phyloP scores from a whole-genome alignment of 1,140 invertebrate genomes.

The Danaus melanippus region DNA sequence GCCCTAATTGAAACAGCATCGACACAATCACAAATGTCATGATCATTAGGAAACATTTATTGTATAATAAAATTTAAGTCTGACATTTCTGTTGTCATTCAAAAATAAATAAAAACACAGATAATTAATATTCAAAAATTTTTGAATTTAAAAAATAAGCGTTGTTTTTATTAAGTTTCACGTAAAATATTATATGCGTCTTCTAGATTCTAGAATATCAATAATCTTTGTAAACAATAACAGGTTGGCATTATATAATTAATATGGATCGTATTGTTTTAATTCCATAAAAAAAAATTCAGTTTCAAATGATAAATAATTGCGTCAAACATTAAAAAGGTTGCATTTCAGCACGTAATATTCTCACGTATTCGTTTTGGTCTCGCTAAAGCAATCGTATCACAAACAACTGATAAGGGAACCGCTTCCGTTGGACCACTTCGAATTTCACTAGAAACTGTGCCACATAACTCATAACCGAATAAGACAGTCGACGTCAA shows the following conservation, averaged over 20 bases:
- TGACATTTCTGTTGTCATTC: background rate
- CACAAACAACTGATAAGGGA: slow-evolving; percentile 55
- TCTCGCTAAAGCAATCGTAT: slow-evolving; percentile 38
- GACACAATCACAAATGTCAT: slow-evolving; percentile 10
- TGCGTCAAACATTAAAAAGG: background rate
- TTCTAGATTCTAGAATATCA: background rate
- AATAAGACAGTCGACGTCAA: slow-evolving; percentile 15
- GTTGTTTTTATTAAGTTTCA: too few relatives aligned
- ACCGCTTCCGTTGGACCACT: slow-evolving; percentile 43
- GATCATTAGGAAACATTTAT: slow-evolving; percentile 3
- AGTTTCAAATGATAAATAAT: slow-evolving; percentile 1
- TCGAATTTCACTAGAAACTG: slow-evolving; percentile 48
- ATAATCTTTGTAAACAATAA: slow-evolving; percentile 1
- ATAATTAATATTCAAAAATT: slow-evolving; percentile 1
- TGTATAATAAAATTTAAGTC: background rate
- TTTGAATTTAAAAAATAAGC: too few relatives aligned
- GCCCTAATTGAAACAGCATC: slow-evolving; percentile 5
- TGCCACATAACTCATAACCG: slow-evolving; percentile 26
- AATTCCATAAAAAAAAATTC: background rate
- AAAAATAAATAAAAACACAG: background rate
- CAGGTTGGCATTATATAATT: slow-evolving; percentile 2
- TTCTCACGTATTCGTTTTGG: slow-evolving; percentile 44
- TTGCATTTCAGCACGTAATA: background rate
- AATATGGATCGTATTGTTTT: slow-evolving; percentile 2
- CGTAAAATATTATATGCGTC: too few relatives aligned